Conservation (phyloP, 2,113 vertebrate genomes). For the Pogona vitticeps region DNA sequence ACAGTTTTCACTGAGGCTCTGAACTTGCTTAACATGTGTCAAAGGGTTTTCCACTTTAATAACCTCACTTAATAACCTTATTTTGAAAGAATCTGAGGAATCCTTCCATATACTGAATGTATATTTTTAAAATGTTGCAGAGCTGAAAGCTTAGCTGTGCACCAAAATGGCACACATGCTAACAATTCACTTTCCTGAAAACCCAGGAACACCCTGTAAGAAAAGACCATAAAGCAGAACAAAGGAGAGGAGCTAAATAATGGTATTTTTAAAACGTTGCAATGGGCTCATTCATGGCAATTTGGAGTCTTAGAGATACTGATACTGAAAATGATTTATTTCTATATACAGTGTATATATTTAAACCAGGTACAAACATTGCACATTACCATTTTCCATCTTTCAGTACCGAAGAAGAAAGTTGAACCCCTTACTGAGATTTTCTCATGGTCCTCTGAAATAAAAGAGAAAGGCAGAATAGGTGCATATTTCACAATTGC, state of each 20-base stretch:
- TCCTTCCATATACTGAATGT: neutral
- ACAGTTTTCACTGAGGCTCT: constrained; percentile 49
- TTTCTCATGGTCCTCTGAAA: neutral
- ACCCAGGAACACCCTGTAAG: constrained; percentile 29
- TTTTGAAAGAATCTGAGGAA: constrained; percentile 14
- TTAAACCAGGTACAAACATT: neutral
- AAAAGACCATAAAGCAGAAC: constrained; percentile 17
- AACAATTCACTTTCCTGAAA: constrained; percentile 41
- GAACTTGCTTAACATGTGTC: constrained; percentile 43
- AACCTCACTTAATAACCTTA: constrained; percentile 19
- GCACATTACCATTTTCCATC: neutral
- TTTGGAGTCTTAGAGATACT: neutral
- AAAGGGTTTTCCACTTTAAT: constrained; percentile 2
- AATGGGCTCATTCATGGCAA: neutral
- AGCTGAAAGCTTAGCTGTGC: neutral
- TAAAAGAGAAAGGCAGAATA: neutral
- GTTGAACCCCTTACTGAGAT: neutral
- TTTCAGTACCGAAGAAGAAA: neutral
- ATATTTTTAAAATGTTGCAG: constrained; percentile 5
- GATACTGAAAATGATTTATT: constrained; percentile 1
- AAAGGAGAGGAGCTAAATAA: constrained; percentile 29
- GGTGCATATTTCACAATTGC: neutral
- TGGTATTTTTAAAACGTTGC: constrained; percentile 34
- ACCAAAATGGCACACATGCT: constrained; percentile 32
- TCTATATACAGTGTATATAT: too few species aligned